Evolutionary conservation across 2,797 vertebrate genomes (phyloP), one percentile per base, ranked within the genome.

Genomic region (Streptopelia turtur): DNA sequence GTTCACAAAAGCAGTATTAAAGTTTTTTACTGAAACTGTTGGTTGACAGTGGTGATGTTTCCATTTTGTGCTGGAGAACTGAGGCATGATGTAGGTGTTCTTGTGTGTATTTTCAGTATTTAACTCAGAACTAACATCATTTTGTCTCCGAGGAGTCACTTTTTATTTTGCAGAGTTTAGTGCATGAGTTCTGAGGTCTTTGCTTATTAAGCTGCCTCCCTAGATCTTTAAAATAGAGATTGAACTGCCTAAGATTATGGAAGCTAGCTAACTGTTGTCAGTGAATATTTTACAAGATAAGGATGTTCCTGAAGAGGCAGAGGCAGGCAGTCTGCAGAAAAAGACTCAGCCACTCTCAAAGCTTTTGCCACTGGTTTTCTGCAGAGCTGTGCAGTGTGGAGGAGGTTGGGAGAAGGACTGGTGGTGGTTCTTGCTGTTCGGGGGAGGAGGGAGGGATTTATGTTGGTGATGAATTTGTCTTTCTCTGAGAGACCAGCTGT

Each of bases 351-450:
- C 90, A 75, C 56, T 95, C 71, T 64, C n/a, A 4, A 68, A 82
- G 90, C 55, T 94, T 89, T 86, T 94, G 84, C 61, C 50, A 68
- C 65, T 68, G 31, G 33, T 47, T 87, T 88, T 94, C 86, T 93
- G 75, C 79, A 72, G 70, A 93, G 60, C 4, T 92, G 86, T 76
- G 74, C 47, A 56, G 88, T 91, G 83, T 89, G 95, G 94, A 94
- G 95, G 96, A 96, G 94, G 95, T 2, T 92, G 88, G 85, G 79
- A 94, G 55, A 80, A 88, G 90, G 83, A 13, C 60, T 93, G 89
- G 41, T 95, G 89, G 66, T 90, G 70, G 74, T 61, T 95, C 86
- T 96, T 83, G 74, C 87, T 84, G 80, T 39, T 84, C 0, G 66
- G 90, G 81, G 96, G 93, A 95, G 89, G 91, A 95, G 74, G 75